Base-by-base conservation (phyloP, 2,113 vertebrate species). In the Eubucco bourcierii region DNA sequence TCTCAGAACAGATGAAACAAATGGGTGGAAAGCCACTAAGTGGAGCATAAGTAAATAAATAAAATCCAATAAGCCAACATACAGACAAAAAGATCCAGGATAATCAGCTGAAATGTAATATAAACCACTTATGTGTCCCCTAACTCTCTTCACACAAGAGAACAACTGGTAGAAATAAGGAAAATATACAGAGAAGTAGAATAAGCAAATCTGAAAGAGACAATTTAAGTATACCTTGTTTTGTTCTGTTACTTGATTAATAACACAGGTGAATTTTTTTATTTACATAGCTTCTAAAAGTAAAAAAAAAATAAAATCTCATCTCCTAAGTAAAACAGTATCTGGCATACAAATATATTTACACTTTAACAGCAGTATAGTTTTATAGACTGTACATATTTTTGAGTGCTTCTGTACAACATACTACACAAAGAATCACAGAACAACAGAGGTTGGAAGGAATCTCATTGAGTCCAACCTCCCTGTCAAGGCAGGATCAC, bases 241-340 rank as follows among this genome's bases (percentile, higher is more conserved):
- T 78, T 66, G 59, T 52, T 18, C 24, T 46, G 11, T 59, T 71
- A 59, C 17, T 85, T 72, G 19, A 44, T 47, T 47, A 81, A 53
- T 14, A 87, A 44, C 24, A 61, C 2, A 73, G 15, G 14, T 80
- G 9, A 47, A 80, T 44, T 67, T 15, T 60, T 72, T 66, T 63
- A 61, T 24, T 28, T 64, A 9, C 20, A 50, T 0, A 0, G 13
- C 50, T 27, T 39, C 19, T 33, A 14, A 23, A 33, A 84, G 6
- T 7, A 47, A 64, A 80, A 52, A 58, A 67, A 80, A 59, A 59
- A 67, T 71, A 63, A 64, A 10, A 34, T 17, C 10, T 15, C 7
- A 61, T 18, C 29, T 59, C 19, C 23, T 47, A 68, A 75, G n/a
- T 47, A 72, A 77, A 87, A 70, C 10, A 68, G 2, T 81, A 73